Evolutionary conservation across 2,888 invertebrate species (phyloP), one percentile per base, ranked within the genome.

Genomic region (Amphipoea oculea): DNA sequence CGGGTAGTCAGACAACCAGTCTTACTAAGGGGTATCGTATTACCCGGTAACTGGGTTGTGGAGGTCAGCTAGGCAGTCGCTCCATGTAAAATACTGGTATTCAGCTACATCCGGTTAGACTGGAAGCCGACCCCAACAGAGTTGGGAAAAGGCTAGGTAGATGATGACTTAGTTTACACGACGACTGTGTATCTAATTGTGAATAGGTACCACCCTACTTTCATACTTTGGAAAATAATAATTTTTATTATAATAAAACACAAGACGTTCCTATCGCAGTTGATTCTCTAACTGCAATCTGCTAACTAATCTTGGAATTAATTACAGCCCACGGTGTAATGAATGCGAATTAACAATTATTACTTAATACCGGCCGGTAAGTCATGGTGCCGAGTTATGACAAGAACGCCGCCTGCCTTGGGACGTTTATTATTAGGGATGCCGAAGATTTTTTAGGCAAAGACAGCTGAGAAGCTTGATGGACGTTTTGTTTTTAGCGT

Each of bases 361-460:
- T 88, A 81, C 80, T 80, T 85, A 79, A 82, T 75, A 81, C 63
- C 77, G 66, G 81, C 66, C 79, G 74, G 74, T 82, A 84, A 84
- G 75, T 73, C 83, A 77, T 76, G 78, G 84, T 85, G 83, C 69
- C 80, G 79, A 92, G 90, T 87, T 92, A 93, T 92, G 91, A 87
- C 79, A 90, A 90, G 88, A 92, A 93, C 90, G 94, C 92, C 81
- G 93, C 79, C 91, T 92, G 90, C 94, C 95, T 95, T 95, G 93
- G 89, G 79, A 82, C 90, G 88, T n/a, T 73, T 84, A 62, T 68
- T 69, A 29, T 1, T 78, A 89, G 79, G 83, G 81, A 0, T 87
- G 79, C 0, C 48, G 0, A 65, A 9, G 17, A 36, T 17, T 20
- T 73, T 45, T 11, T 67, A n/a, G 17, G 1, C 6, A 48, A 20